Evolutionary conservation across 2,888 invertebrate genomes (phyloP), one percentile per base, ranked within the genome.

Genomic region (Calliscelio sp.): DNA sequence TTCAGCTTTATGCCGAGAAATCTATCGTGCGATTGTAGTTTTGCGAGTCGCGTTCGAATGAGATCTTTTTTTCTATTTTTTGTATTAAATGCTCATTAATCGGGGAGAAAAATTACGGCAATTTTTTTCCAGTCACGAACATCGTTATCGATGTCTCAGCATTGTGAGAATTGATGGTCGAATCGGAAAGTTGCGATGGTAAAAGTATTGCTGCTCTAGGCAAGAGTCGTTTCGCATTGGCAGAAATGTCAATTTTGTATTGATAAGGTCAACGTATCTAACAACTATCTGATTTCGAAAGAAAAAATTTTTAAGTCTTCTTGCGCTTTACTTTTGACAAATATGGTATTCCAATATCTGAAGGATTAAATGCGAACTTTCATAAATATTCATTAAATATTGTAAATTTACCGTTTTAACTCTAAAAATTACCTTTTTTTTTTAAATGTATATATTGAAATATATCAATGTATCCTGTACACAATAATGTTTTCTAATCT

Each of bases 141-240:
- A 61, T 68, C 49, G 49, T 68, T 75, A 68, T 74, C 81, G 59
- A 70, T 81, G 61, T 57, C 68, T 81, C 53, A 63, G 68, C 75
- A 66, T 59, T 68, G 51, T 38, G 68, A 75, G 66, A 81, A 81
- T 81, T 73, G 80, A 80, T 73, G 80, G 49, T 38, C 14, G 65
- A 32, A 61, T 70, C 61, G 51, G 55, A 81, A 81, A 81, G 57
- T 68, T 68, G 68, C 44, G 68, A 75, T 24, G 25, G 59, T 28
- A 71, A 49, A 53, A 75, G 57, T 81, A 63, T 55, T 63, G 70
- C 68, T 63, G 61, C 41, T 78, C 24, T 55, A 70, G 70, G 44
- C 44, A 32, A 70, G 59, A 71, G 44, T 44, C 57, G 41, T 53
- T 70, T 70, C 32, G 16, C 70, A 63, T 63, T 70, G 44, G 63